A percentile compares a stretch with the other conserved stretches of the same genome.
Conservation (phyloP, 2,797 vertebrate genomes). For the Lepus townsendii region DNA sequence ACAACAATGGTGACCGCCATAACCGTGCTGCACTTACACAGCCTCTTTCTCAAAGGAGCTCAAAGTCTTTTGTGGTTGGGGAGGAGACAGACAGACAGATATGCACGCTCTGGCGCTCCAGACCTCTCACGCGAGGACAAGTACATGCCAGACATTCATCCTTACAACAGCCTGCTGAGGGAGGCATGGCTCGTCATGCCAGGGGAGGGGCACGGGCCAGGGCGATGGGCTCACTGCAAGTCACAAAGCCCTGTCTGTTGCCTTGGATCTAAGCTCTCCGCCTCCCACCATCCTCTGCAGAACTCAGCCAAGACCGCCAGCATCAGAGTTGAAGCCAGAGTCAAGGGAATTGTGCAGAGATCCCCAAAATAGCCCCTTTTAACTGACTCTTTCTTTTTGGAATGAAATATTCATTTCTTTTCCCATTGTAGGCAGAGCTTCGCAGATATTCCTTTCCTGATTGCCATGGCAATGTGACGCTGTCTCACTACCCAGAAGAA, state of each 20-base stretch:
- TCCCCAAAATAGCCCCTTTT: slow-evolving; percentile 49
- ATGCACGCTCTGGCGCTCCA: slow-evolving; percentile 76
- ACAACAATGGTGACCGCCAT: not conserved
- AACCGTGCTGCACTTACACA: slow-evolving; percentile 63
- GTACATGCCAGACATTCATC: slow-evolving; percentile 79
- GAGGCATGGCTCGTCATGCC: slow-evolving; percentile 9
- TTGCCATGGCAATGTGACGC: slow-evolving; percentile 74
- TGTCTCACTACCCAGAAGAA: slow-evolving; percentile 71
- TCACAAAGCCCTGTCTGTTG: not conserved
- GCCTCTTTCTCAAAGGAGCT: slow-evolving; percentile 86
- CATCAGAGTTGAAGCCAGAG: slow-evolving; percentile 59
- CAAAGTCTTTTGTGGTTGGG: slow-evolving; percentile 82
- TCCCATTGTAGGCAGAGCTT: slow-evolving; percentile 64
- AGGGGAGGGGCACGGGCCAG: not conserved
- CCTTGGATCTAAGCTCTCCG: not conserved
- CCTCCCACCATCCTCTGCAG: not conserved
- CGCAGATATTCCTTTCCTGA: slow-evolving; percentile 65
- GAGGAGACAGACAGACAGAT: slow-evolving; percentile 84
- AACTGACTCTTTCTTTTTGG: slow-evolving; percentile 41
- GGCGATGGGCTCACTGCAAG: not conserved
- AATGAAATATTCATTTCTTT: slow-evolving; percentile 78
- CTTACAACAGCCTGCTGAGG: slow-evolving; percentile 53
- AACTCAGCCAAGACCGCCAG: slow-evolving; percentile 3
- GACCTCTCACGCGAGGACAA: slow-evolving; percentile 83
- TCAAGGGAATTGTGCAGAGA: slow-evolving; percentile 49